Evolutionary conservation across 2,888 invertebrate species (phyloP).

Genomic region (Amblyjoppa proteus): DNA sequence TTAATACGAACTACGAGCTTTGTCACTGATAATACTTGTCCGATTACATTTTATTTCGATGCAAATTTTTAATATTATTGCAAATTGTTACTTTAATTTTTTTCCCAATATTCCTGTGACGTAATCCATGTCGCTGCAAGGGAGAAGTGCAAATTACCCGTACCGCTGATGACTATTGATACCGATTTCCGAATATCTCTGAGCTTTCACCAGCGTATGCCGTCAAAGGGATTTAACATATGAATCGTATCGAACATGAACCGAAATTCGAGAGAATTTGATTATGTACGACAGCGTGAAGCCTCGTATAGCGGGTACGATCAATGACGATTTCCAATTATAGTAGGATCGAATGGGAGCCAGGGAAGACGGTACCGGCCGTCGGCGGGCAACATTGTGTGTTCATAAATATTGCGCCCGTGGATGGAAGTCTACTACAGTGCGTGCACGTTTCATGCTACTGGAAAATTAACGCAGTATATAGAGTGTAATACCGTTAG

Average conservation of each 20-base stretch:
- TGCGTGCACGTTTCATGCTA: constrained; percentile 34
- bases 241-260: constrained; percentile 42
- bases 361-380: constrained; percentile 33
- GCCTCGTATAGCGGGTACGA: constrained; percentile 13
- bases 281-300: constrained; percentile 52
- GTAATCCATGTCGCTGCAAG: neutral
- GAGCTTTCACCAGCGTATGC: constrained; percentile 17
- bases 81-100: too few relatives aligned
- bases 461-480: constrained; percentile 66
- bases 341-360: constrained; percentile 33
- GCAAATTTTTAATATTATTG: too few relatives aligned
- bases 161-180: neutral
- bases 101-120: too few relatives aligned
- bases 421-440: constrained; percentile 18
- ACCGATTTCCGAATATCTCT: constrained; percentile 20
- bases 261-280: constrained; percentile 39
- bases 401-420: constrained; percentile 11
- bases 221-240: constrained; percentile 41
- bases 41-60: too few relatives aligned
- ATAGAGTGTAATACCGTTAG: constrained; percentile 77
- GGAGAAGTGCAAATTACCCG: constrained; percentile 8
- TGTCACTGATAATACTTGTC: too few relatives aligned
- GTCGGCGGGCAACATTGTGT: constrained; percentile 14
- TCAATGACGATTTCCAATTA: constrained; percentile 58
- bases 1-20: too few relatives aligned